These are phyloP conservation scores for Pheosia gnoma DNA, from an alignment of 2,888 invertebrate genomes.

Conservation along the genomic window DNA sequence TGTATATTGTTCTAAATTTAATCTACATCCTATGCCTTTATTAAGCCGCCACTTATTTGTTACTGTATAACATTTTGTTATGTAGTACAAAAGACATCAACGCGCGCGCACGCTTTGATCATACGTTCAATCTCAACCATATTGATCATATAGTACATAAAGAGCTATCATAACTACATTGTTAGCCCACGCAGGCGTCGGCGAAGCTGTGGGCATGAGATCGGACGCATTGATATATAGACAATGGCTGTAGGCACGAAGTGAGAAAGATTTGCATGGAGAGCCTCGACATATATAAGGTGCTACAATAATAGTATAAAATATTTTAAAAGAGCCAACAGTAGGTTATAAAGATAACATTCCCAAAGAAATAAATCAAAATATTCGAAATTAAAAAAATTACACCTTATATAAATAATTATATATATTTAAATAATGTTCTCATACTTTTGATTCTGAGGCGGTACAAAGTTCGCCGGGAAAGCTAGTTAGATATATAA, in stretches of 20 bases:
- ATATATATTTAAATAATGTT: too few species aligned
- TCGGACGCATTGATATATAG: constrained; percentile 25
- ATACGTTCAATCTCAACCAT: neutral
- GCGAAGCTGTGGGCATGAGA: constrained; percentile 16
- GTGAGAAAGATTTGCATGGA: constrained; percentile 4
- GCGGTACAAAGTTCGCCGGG: too few species aligned
- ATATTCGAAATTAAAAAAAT: too few species aligned
- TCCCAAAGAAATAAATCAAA: too few species aligned
- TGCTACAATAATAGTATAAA: neutral
- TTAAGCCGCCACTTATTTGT: too few species aligned
- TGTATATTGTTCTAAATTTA: too few species aligned
- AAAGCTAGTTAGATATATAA: neutral
- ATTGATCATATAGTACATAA: neutral
- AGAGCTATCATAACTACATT: constrained; percentile 4
- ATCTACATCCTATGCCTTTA: too few species aligned
- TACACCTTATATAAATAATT: too few species aligned
- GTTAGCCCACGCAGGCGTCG: constrained; percentile 13
- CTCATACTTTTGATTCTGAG: too few species aligned
- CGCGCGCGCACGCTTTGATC: constrained; percentile 10
- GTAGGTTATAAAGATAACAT: too few species aligned
- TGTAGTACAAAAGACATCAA: constrained; percentile 34
- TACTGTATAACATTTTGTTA: neutral
- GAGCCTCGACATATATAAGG: constrained; percentile 34
- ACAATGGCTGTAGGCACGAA: constrained; percentile 32
- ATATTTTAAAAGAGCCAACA: too few species aligned